Evolutionary conservation across 2,888 invertebrate genomes (phyloP).

Genomic region (Cantharis nigra): DNA sequence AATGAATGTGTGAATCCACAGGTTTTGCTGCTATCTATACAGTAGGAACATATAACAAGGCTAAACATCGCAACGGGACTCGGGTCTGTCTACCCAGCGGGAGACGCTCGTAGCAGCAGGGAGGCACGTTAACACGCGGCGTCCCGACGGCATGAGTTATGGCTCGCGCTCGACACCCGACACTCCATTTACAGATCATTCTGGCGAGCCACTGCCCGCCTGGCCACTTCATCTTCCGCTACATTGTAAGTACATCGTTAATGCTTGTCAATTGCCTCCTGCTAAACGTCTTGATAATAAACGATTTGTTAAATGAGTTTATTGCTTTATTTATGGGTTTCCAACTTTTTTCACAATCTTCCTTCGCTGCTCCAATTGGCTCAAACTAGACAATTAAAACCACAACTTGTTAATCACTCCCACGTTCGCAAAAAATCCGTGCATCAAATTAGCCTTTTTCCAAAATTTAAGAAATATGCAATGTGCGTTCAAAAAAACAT

Average conservation of each 20-base stretch:
- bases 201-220: conserved; percentile 52
- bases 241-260: conserved; percentile 46
- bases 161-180: conserved; percentile 57
- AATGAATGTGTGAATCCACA: conserved; percentile 40
- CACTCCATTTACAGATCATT: conserved; percentile 66
- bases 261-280: conserved; percentile 50
- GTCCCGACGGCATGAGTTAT: conserved; percentile 59
- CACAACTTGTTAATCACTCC: neutral
- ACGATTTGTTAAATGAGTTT: conserved; percentile 48
- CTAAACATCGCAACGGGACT: conserved; percentile 48
- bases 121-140: conserved; percentile 48
- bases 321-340: conserved; percentile 49
- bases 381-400: neutral
- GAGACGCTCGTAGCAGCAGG: conserved; percentile 47
- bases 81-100: conserved; percentile 47
- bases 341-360: conserved; percentile 7
- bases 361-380: neutral
- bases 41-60: conserved; percentile 39
- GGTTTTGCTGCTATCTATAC: conserved; percentile 34
- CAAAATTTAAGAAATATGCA: conserved; percentile 34
- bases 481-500: conserved; percentile 28
- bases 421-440: neutral
- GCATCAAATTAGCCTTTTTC: neutral
- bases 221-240: conserved; percentile 45
- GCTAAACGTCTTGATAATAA: conserved; percentile 54